Base-by-base conservation (phyloP, 2,113 vertebrate species). In the Tiliqua scincoides region DNA sequence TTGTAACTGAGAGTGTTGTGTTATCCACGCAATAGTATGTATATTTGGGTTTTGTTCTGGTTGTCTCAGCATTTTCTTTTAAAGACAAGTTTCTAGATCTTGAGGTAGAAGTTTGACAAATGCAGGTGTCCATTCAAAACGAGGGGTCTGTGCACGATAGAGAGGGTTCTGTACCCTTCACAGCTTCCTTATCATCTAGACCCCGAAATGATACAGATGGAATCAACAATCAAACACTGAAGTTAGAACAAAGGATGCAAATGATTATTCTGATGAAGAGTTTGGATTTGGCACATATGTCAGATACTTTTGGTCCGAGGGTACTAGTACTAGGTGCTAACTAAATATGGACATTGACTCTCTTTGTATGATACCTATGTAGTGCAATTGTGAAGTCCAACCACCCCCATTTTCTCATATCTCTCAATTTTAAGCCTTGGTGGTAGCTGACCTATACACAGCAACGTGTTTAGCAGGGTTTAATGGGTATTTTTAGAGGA, bases 381-480 rank as follows among this genome's bases (percentile, higher is more conserved):
- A 52, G 23, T 65, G 61, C 14, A 40, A 48, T 61, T 25, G 32
- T 68, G 40, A 23, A 83, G 25, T 72, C 59, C 18, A 20, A 27
- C 6, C 32, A n/a, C 3, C 37, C 83, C 88, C 83, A 91, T 79
- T 92, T 93, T 83, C 82, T 67, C 57, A 65, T 84, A 83, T 83
- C 89, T 89, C 76, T 83, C 37, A 88, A 70, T 84, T 82, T 90
- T 82, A 86, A 85, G 88, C 85, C 85, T 83, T 80, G 81, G 80
- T 88, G 54, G 68, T 0, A 67, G 1, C 37, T 8, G 0, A 84
- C 4, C 1, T 0, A 27, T 3, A 0, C 85, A 89, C 86, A 84
- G n/a, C n/a, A n/a, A n/a, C n/a, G n/a, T n/a, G n/a, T n/a, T n/a
- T n/a, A n/a, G n/a, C n/a, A n/a, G n/a, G n/a, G n/a, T 88, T 93